Conservation (phyloP, 2,113 vertebrate species). For the Rhea americana region DNA sequence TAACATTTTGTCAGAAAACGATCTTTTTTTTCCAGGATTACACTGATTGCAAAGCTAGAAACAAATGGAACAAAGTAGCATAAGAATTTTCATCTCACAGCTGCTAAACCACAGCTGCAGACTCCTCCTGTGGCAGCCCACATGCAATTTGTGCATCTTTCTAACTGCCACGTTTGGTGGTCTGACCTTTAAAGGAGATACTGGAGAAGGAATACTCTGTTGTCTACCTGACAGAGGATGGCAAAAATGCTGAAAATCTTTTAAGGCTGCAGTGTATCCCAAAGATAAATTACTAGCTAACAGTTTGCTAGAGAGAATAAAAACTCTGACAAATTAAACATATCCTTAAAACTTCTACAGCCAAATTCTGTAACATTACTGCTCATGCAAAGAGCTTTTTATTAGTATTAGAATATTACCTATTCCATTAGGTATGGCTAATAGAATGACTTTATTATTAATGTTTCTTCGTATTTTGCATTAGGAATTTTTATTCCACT, state of each 20-base stretch:
- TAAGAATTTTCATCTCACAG: constrained; percentile 20
- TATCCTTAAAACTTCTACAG: background rate
- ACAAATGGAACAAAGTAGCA: background rate
- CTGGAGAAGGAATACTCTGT: background rate
- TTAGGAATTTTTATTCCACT: background rate
- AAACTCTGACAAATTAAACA: background rate
- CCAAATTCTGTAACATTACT: background rate
- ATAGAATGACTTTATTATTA: background rate
- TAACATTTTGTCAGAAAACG: background rate
- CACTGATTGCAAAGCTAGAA: background rate
- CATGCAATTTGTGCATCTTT: background rate
- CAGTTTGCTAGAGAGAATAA: background rate
- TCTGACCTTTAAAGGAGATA: background rate
- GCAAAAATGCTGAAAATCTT: background rate
- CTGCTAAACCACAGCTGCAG: background rate
- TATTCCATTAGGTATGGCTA: background rate
- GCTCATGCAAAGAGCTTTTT: background rate
- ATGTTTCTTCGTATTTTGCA: background rate
- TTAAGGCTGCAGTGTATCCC: background rate
- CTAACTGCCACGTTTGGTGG: background rate
- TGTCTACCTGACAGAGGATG: background rate
- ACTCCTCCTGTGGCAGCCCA: background rate
- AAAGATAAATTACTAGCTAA: background rate
- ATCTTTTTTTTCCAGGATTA: background rate
- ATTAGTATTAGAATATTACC: no score